Percentiles rank a stretch among this genome's conserved stretches.
Evolutionary conservation across 2,113 vertebrate species (phyloP).

Genomic region (Colinus virginianus): DNA sequence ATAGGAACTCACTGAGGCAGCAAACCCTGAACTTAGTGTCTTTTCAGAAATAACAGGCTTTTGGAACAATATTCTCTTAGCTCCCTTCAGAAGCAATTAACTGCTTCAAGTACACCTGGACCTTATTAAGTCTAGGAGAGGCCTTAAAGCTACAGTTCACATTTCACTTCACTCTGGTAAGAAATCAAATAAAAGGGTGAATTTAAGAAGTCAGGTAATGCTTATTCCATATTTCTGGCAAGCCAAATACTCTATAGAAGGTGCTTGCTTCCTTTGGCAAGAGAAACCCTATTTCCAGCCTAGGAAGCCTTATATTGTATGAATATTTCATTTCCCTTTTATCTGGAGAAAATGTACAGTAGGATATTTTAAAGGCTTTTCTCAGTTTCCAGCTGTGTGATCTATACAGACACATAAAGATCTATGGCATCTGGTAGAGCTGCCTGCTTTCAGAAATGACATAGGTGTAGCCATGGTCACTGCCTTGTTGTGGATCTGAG

Average conservation of each 20-base stretch:
- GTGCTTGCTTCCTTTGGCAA: slow-evolving; percentile 76
- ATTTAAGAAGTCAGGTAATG: slow-evolving; percentile 69
- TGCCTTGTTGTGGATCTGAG: background rate
- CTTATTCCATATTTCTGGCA: slow-evolving; percentile 76
- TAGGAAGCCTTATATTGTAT: slow-evolving; percentile 51
- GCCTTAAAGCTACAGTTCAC: slow-evolving; percentile 77
- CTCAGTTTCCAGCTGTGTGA: slow-evolving; percentile 20
- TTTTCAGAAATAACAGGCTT: slow-evolving; percentile 73
- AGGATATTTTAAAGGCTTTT: slow-evolving; percentile 38
- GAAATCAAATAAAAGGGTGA: slow-evolving; percentile 74
- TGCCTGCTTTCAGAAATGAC: background rate
- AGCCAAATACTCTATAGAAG: slow-evolving; percentile 72
- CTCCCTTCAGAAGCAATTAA: slow-evolving; percentile 80
- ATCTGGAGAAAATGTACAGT: slow-evolving; percentile 32
- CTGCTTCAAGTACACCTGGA: slow-evolving; percentile 80
- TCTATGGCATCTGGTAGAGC: background rate
- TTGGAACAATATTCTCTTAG: slow-evolving; percentile 66
- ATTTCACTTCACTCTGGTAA: slow-evolving; percentile 76
- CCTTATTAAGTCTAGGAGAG: slow-evolving; percentile 73
- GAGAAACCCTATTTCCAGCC: slow-evolving; percentile 70
- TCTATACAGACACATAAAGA: background rate
- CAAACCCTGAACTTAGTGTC: slow-evolving; percentile 68
- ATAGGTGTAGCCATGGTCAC: background rate
- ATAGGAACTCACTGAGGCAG: slow-evolving; percentile 75
- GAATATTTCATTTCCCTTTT: slow-evolving; percentile 78